Percentiles rank a stretch among this genome's conserved stretches.
phyloP scores from a whole-genome alignment of 1,140 invertebrate genomes.

The Manduca sexta region DNA sequence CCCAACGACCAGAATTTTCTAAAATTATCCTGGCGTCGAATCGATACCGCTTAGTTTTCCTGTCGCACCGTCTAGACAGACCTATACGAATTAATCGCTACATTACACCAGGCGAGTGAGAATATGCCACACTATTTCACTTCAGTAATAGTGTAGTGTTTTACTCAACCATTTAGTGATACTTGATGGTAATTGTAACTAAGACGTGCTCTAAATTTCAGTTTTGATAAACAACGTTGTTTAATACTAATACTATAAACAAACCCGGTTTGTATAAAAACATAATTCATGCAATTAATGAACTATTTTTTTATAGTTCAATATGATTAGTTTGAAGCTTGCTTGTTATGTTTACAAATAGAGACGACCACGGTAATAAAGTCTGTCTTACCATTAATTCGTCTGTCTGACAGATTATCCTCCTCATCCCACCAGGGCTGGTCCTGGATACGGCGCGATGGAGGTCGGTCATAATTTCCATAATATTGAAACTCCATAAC shows the following conservation, averaged over 20 bases:
- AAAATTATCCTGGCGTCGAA: slow-evolving; percentile 44
- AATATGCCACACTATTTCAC: no score
- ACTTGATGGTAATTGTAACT: no score
- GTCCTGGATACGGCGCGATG: slow-evolving; percentile 37
- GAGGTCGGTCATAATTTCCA: slow-evolving; percentile 45
- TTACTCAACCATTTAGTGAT: no score
- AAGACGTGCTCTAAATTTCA: no score
- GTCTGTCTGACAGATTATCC: slow-evolving; percentile 57
- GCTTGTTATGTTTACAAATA: no score
- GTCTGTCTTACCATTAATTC: slow-evolving; percentile 45
- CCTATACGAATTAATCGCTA: slow-evolving; percentile 16
- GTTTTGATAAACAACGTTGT: background rate
- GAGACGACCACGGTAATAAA: background rate
- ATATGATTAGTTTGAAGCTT: no score
- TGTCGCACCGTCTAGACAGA: slow-evolving; percentile 41
- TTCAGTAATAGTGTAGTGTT: slow-evolving; percentile 2
- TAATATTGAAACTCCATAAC: slow-evolving; percentile 65
- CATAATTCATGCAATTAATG: no score
- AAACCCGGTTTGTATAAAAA: no score
- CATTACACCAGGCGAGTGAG: no score
- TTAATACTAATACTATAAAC: background rate
- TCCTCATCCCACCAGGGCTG: slow-evolving; percentile 65
- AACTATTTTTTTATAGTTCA: no score
- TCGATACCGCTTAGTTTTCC: slow-evolving; percentile 41
- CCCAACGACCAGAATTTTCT: slow-evolving; percentile 26